Base-by-base conservation (phyloP, 1,140 invertebrate species). In the Halictus rubicundus region DNA sequence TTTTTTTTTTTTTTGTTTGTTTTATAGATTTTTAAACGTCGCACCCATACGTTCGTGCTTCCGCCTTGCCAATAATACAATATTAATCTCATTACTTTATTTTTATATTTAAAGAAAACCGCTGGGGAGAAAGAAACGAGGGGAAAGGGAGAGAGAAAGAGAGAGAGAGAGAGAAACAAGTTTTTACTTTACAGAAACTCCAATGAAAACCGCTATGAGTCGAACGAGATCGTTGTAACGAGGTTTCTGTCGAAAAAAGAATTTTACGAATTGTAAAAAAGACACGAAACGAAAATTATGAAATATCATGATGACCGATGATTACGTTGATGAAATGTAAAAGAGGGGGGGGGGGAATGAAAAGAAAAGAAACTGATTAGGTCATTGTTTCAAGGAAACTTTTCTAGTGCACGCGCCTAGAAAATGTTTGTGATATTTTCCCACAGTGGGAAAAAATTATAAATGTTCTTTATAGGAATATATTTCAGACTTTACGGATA, bases 1-100 rank as follows among this genome's bases (percentile, higher is more conserved):
- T 82, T 75, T n/a, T n/a, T n/a, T n/a, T n/a, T n/a, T n/a, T n/a
- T n/a, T n/a, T n/a, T n/a, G n/a, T n/a, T n/a, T n/a, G n/a, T 84
- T 82, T 75, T 82, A 77, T 82, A 78, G 37, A 78, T 84, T 86
- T 85, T 82, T 80, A 83, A 85, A 87, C 64, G 39, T 76, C 63
- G 85, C 84, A 75, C 81, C 49, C 69, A 77, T 64, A 61, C 77
- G 66, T 89, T 87, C 82, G 90, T 91, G 89, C 90, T 91, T 91
- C 89, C 90, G 89, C 78, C 80, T 86, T 86, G 84, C 80, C 76
- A 86, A 80, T 42, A 73, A 75, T 73, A 74, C 54, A 32, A 78
- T 71, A 81, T 81, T 75, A 74, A 60, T 63, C 65, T 86, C 65
- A 61, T 84, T 70, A 80, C 74, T 49, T 65, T 63, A 85, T 64